Conservation (phyloP, 2,113 vertebrate genomes). For the Gobius niger region DNA sequence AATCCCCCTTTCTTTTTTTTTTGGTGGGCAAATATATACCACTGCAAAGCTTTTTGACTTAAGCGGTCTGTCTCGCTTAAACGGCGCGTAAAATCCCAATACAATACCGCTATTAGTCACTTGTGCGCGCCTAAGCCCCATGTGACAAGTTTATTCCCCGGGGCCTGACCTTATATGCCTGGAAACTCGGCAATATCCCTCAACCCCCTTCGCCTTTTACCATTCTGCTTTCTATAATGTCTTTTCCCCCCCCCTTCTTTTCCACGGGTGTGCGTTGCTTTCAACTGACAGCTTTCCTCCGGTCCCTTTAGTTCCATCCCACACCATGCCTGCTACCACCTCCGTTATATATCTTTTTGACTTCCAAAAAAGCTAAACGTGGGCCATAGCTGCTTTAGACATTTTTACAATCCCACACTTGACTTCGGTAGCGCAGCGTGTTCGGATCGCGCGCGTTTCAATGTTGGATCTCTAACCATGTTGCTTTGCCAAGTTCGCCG, state of each 20-base stretch:
- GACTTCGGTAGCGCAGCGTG: not conserved
- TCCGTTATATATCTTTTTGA: slow-evolving; percentile 52
- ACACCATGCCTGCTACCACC: slow-evolving; percentile 56
- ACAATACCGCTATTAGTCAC: not conserved
- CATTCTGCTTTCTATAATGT: not conserved
- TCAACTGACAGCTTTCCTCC: slow-evolving; percentile 44
- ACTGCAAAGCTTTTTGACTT: not conserved
- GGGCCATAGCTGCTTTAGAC: slow-evolving; percentile 12
- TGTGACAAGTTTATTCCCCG: slow-evolving; percentile 22
- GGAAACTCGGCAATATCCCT: not conserved
- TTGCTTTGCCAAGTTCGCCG: not conserved
- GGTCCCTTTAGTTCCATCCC: slow-evolving; percentile 59
- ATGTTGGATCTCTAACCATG: not conserved
- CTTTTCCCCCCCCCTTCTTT: too few species aligned
- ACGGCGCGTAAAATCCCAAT: slow-evolving; percentile 7
- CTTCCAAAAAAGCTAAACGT: slow-evolving; percentile 29
- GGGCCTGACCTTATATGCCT: slow-evolving; percentile 20
- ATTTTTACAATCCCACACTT: slow-evolving; percentile 41
- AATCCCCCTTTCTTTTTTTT: not conserved
- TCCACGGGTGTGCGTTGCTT: slow-evolving; percentile 10
- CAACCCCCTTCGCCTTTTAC: not conserved
- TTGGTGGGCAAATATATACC: not conserved
- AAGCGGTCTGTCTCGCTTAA: not conserved
- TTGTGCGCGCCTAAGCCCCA: not conserved
- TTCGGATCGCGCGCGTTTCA: not conserved